Conservation (phyloP, 2,888 invertebrate species). For the Xestia rhomboidea region DNA sequence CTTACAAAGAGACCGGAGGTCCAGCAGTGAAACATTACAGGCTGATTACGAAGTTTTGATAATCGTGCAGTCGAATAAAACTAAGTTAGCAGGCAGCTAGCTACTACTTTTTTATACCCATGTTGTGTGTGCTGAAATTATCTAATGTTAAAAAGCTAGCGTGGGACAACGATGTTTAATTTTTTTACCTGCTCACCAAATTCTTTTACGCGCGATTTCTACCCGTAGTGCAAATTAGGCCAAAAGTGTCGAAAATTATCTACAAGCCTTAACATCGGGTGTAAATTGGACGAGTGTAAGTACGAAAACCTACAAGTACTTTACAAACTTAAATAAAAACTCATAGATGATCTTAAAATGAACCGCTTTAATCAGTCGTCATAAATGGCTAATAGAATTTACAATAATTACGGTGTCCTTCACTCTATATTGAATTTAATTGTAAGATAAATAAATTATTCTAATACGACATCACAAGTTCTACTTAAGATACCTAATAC, state of each 20-base stretch:
- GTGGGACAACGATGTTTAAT: not conserved
- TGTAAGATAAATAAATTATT: constrained; percentile 61
- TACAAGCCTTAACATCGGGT: not conserved
- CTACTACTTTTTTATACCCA: not conserved
- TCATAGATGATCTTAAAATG: constrained; percentile 49
- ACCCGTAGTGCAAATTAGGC: not conserved
- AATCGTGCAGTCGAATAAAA: constrained; percentile 1
- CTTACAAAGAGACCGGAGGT: not conserved
- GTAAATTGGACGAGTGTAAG: constrained; percentile 30
- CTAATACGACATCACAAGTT: constrained; percentile 32
- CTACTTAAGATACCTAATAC: constrained; percentile 26
- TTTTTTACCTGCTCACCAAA: no score
- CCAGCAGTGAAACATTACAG: not conserved
- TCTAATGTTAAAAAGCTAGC: not conserved
- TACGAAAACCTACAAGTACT: constrained; percentile 32
- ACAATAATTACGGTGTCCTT: constrained; percentile 50
- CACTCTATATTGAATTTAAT: constrained; percentile 42
- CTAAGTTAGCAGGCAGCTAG: not conserved
- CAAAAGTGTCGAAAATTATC: not conserved
- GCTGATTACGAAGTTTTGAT: not conserved
- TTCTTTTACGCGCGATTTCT: not conserved
- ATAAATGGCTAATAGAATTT: constrained; percentile 60
- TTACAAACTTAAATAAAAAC: constrained; percentile 59
- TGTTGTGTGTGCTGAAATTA: not conserved
- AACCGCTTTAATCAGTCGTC: constrained; percentile 62